phyloP scores from a whole-genome alignment of 2,113 vertebrate species.

The Pachypanchax playfairii region DNA sequence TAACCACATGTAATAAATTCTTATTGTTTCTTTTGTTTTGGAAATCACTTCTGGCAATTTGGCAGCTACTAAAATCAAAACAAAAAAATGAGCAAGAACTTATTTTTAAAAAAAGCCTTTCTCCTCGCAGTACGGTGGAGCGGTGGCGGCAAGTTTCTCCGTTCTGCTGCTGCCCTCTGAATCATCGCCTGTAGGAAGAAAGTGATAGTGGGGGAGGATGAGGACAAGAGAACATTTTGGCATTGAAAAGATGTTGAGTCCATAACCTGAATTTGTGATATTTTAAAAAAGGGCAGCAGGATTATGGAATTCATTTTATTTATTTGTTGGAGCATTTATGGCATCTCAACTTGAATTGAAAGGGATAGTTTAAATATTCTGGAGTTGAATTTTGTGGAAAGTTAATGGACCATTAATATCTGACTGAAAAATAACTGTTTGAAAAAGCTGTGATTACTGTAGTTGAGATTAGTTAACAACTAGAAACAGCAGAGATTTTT shows the following conservation, averaged over 20 bases:
- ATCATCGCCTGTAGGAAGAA: conserved; percentile 49
- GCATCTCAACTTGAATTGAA: too few relatives aligned
- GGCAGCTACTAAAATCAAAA: conserved; percentile 4
- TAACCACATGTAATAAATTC: too few relatives aligned
- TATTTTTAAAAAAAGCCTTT: neutral
- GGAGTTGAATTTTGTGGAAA: too few relatives aligned
- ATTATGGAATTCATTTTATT: conserved; percentile 13
- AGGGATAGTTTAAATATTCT: too few relatives aligned
- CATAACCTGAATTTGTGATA: neutral
- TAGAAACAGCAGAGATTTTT: too few relatives aligned
- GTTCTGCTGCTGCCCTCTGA: conserved; percentile 43
- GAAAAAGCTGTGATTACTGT: too few relatives aligned
- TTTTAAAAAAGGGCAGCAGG: neutral
- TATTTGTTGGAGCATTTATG: too few relatives aligned
- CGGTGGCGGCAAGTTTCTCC: conserved; percentile 8
- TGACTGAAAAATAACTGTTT: too few relatives aligned
- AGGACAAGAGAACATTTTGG: conserved; percentile 27
- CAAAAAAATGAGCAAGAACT: neutral
- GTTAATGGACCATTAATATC: too few relatives aligned
- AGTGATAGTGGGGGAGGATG: conserved; percentile 33
- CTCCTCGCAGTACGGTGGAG: conserved; percentile 1
- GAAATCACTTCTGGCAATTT: neutral
- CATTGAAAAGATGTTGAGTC: conserved; percentile 13
- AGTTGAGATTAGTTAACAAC: too few relatives aligned
- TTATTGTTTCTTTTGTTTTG: too few relatives aligned